These are phyloP conservation scores for Poeciliopsis prolifica DNA, from an alignment of 2,113 vertebrate genomes.

Conservation along the genomic window DNA sequence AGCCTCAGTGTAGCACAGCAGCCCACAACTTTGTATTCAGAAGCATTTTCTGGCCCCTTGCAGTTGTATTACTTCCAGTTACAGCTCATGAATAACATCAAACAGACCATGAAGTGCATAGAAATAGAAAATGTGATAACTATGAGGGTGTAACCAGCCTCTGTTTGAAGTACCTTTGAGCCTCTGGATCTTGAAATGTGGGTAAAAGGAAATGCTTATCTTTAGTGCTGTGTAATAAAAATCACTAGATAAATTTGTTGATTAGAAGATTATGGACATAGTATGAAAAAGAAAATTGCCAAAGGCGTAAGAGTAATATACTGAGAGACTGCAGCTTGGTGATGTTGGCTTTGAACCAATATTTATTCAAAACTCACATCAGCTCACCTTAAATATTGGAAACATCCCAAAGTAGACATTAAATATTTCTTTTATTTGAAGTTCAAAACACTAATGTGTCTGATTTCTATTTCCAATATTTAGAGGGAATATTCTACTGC, in stretches of 20 bases:
- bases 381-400: conserved; percentile 15
- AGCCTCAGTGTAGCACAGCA: conserved; percentile 50
- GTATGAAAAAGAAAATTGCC: conserved; percentile 35
- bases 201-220: conserved; percentile 45
- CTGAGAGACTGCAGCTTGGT: conserved; percentile 41
- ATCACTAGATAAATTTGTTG: conserved; percentile 55
- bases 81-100: conserved; percentile 80
- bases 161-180: conserved; percentile 73
- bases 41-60: conserved; percentile 63
- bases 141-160: conserved; percentile 63
- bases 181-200: conserved; percentile 58
- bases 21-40: conserved; percentile 71
- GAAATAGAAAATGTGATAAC: conserved; percentile 77
- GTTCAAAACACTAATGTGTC: background rate
- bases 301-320: conserved; percentile 38
- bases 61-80: conserved; percentile 77
- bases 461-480: conserved; percentile 27
- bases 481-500: conserved; percentile 13
- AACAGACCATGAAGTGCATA: conserved; percentile 75
- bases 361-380: conserved; percentile 51
- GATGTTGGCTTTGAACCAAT: conserved; percentile 49
- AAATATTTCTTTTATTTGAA: conserved; percentile 6
- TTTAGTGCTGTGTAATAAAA: conserved; percentile 43
- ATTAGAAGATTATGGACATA: conserved; percentile 57
- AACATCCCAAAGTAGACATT: background rate